Base-by-base conservation (phyloP, 2,113 vertebrate species). In the Kobus ellipsiprymnus region DNA sequence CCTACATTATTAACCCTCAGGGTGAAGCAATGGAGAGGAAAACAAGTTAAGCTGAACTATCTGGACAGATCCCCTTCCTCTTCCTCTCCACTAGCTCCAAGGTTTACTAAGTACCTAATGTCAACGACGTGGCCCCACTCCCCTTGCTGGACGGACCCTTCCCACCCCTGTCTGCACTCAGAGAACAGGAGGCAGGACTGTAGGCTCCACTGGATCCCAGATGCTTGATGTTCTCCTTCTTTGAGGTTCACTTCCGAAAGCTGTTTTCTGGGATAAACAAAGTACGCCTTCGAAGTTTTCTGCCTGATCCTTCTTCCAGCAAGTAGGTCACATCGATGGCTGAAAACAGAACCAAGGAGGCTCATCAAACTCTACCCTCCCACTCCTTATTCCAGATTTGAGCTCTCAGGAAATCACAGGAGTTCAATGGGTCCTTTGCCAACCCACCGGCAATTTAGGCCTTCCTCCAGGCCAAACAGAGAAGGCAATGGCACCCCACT, bases 321-420 rank as follows among this genome's bases (percentile, higher is more conserved):
- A 99, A 98, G 98, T 99, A 99, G 7, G 99, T 99, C 98, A 99
- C 99, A n/a, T 99, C 99, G 30, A 99, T 99, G 96, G 99, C 99
- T 99, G 99, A 96, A 98, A 96, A 97, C 5, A 98, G 86, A 98
- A 54, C 78, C 95, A n/a, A 95, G 48, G 55, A 90, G 0, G 44
- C 44, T 5, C 81, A 86, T 96, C 57, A 96, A 60, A 64, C 50
- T 36, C 17, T 57, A 44, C 57, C 59, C 64, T 90, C 27, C 62
- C 9, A 44, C 36, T 64, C 25, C 55, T 74, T 46, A 29, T 9
- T 77, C 48, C 83, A 60, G 60, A 81, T 57, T 12, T 82, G 48
- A 80, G 40, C 46, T 74, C 91, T 54, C 67, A 82, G 52, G 54
- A 52, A 29, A 36, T 27, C 48, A 54, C 12, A 91, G 25, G 40